Evolutionary conservation across 2,113 vertebrate species (phyloP).

Genomic region (Chrysemys picta): DNA sequence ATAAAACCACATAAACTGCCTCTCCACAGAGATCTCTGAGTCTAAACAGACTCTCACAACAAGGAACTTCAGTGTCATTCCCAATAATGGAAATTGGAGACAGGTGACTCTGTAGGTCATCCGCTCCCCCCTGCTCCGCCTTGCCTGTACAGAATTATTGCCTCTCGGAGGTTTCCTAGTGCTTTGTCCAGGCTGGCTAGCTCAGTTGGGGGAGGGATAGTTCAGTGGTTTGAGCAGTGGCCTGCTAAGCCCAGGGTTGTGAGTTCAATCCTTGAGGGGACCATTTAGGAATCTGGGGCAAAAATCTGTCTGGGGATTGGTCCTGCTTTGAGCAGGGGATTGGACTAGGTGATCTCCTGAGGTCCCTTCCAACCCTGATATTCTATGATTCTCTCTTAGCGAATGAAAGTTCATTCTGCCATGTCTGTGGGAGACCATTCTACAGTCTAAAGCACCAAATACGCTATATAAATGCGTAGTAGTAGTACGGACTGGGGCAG

Average conservation of each 20-base stretch:
- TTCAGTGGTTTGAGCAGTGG: too few species aligned
- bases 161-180: neutral
- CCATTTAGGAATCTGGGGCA: too few species aligned
- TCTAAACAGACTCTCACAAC: rapidly evolving
- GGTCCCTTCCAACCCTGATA: too few species aligned
- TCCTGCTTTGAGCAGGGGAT: too few species aligned
- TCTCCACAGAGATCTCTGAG: neutral
- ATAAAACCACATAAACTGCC: neutral
- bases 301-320: too few species aligned
- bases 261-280: too few species aligned
- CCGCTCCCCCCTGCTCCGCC: neutral
- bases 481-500: too few species aligned
- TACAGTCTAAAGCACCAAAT: neutral
- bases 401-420: neutral
- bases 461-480: neutral
- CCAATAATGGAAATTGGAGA: neutral
- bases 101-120: neutral
- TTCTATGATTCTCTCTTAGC: neutral
- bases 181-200: neutral
- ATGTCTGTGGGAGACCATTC: neutral
- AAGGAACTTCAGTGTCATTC: rapidly evolving
- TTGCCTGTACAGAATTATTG: neutral
- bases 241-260: too few species aligned
- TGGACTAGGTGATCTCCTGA: too few species aligned
- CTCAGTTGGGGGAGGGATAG: too few species aligned